These are phyloP conservation scores for Ctenopoma multispine DNA, from an alignment of 2,797 vertebrate species.

Conservation along the genomic window DNA sequence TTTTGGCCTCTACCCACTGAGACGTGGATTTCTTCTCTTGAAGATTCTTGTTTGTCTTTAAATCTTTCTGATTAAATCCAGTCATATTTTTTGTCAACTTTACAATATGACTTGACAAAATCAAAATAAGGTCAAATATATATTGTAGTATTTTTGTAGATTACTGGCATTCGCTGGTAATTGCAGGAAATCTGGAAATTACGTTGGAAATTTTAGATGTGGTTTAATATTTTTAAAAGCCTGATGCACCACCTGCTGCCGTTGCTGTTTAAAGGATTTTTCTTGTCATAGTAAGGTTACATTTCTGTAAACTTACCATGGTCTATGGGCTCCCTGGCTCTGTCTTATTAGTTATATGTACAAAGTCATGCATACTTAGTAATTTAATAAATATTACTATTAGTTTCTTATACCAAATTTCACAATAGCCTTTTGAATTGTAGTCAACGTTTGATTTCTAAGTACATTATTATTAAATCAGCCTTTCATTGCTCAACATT, in stretches of 20 bases:
- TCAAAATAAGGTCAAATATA: not conserved
- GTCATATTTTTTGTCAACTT: not conserved
- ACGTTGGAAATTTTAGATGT: not conserved
- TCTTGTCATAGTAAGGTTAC: not conserved
- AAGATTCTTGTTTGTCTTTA: not conserved
- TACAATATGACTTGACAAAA: not conserved
- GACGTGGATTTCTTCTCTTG: not conserved
- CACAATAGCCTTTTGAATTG: slow-evolving; percentile 22
- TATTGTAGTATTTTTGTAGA: not conserved
- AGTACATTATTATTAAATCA: slow-evolving; percentile 54
- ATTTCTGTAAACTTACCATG: not conserved
- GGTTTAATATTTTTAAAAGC: not conserved
- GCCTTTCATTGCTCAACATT: slow-evolving; percentile 33
- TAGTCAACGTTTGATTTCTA: slow-evolving; percentile 34
- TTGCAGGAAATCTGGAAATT: not conserved
- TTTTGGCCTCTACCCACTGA: not conserved
- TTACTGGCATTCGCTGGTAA: slow-evolving; percentile 10
- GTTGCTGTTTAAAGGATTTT: not conserved
- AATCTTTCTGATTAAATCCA: not conserved
- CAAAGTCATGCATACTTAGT: not conserved
- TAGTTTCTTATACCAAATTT: slow-evolving; percentile 18
- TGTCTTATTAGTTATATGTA: slow-evolving; percentile 1
- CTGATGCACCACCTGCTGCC: slow-evolving; percentile 27
- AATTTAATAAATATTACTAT: not conserved
- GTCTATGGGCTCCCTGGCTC: not conserved